These are phyloP conservation scores for Cottus gobio DNA, from an alignment of 2,113 vertebrate genomes.

Conservation along the genomic window DNA sequence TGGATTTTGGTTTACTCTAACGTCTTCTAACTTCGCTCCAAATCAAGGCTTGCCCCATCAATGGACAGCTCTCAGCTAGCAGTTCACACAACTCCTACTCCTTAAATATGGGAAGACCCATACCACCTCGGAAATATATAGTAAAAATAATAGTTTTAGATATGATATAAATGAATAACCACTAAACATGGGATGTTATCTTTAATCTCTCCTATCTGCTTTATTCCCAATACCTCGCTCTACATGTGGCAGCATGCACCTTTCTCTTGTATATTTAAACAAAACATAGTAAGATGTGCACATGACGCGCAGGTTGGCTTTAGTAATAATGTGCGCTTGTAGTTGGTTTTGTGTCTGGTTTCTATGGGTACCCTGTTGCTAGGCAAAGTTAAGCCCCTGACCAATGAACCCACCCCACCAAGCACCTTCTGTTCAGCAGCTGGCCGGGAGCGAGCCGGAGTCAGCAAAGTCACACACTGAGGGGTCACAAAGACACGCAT, in stretches of 20 bases:
- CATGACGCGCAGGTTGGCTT: slow-evolving; percentile 56
- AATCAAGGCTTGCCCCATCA: not conserved
- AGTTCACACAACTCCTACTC: not conserved
- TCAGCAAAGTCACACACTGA: slow-evolving; percentile 71
- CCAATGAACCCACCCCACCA: slow-evolving; percentile 79
- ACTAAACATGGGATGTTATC: not conserved
- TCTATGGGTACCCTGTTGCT: slow-evolving; percentile 84
- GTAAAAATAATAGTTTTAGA: not conserved
- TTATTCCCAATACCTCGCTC: not conserved
- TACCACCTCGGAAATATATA: not conserved
- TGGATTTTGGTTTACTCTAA: not conserved
- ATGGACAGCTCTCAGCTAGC: not conserved
- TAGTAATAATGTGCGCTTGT: slow-evolving; percentile 68
- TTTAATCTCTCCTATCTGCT: not conserved
- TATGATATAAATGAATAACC: not conserved
- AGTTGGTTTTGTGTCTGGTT: slow-evolving; percentile 80
- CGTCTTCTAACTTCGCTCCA: not conserved
- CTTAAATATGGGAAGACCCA: not conserved
- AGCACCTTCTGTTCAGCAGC: slow-evolving; percentile 82
- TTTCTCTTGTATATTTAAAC: slow-evolving; percentile 9
- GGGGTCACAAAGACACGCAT: slow-evolving; percentile 9
- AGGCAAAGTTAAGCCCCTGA: slow-evolving; percentile 83
- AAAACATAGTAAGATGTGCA: not conserved
- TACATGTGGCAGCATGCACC: slow-evolving; percentile 2
- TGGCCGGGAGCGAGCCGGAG: slow-evolving; percentile 66